phyloP scores from a whole-genome alignment of 2,113 vertebrate genomes.

The Excalfactoria chinensis region DNA sequence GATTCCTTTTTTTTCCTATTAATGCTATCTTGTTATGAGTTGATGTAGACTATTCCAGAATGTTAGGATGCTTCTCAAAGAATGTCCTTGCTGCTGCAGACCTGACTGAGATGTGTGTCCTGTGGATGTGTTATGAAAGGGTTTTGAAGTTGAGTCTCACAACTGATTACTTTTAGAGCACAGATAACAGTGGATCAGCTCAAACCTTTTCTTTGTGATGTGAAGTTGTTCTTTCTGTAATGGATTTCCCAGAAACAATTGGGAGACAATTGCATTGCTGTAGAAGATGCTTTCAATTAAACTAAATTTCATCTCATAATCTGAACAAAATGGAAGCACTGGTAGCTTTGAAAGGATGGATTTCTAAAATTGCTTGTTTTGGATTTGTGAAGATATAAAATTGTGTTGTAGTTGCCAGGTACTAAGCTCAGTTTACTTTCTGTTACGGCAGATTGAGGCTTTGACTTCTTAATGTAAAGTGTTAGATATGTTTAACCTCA shows the following conservation, averaged over 20 bases:
- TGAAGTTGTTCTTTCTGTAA: background rate
- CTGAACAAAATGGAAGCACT: background rate
- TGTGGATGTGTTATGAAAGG: background rate
- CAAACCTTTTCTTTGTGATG: background rate
- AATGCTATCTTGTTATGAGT: background rate
- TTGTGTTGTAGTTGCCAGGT: background rate
- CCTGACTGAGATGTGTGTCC: background rate
- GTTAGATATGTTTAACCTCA: background rate
- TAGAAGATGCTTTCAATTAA: background rate
- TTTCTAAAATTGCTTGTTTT: background rate
- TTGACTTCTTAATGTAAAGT: background rate
- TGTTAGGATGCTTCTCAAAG: background rate
- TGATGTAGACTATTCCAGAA: slow-evolving; percentile 1
- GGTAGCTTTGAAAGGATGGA: accelerated
- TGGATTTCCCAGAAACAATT: background rate
- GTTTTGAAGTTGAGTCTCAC: background rate
- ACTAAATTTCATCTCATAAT: background rate
- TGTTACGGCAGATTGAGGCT: background rate
- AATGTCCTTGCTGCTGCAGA: background rate
- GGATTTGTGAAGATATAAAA: background rate
- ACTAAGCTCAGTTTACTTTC: background rate
- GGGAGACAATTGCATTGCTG: background rate
- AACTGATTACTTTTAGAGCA: background rate
- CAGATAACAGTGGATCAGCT: background rate
- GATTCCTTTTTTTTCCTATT: background rate